Evolutionary conservation across 2,113 vertebrate species (phyloP).

Genomic region (Malurus cyaneus): DNA sequence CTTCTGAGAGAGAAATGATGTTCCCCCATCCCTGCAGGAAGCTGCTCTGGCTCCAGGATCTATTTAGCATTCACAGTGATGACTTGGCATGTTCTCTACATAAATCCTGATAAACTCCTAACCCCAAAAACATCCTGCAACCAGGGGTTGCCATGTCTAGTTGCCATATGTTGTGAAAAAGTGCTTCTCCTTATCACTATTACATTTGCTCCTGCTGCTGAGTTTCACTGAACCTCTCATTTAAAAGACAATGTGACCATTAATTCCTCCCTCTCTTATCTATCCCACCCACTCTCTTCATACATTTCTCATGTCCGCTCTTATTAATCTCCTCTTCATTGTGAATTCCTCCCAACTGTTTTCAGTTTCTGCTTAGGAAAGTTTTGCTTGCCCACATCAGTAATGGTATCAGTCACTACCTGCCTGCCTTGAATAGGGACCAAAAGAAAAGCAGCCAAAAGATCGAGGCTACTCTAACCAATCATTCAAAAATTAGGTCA

Average conservation of each 20-base stretch:
- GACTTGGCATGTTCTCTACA: background rate
- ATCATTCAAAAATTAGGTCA: background rate
- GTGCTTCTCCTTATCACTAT: background rate
- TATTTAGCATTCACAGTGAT: background rate
- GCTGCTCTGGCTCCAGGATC: background rate
- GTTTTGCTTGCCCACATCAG: background rate
- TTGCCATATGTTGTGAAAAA: conserved; percentile 25
- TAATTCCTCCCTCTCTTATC: conserved; percentile 9
- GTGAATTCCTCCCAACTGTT: background rate
- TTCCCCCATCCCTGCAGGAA: background rate
- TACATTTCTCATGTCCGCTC: background rate
- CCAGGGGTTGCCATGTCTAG: background rate
- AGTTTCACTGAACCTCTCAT: background rate
- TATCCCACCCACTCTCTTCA: background rate
- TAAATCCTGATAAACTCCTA: conserved; percentile 53
- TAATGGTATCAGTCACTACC: background rate
- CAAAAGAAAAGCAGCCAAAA: background rate
- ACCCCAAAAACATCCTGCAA: conserved; percentile 33
- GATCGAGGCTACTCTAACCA: background rate
- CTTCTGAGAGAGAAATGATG: background rate
- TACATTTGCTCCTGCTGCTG: background rate
- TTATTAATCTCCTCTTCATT: background rate
- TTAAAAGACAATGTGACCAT: background rate
- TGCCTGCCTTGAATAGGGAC: background rate
- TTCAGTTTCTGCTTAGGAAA: background rate